phyloP scores from a whole-genome alignment of 2,888 invertebrate genomes.

The Neria commutata region DNA sequence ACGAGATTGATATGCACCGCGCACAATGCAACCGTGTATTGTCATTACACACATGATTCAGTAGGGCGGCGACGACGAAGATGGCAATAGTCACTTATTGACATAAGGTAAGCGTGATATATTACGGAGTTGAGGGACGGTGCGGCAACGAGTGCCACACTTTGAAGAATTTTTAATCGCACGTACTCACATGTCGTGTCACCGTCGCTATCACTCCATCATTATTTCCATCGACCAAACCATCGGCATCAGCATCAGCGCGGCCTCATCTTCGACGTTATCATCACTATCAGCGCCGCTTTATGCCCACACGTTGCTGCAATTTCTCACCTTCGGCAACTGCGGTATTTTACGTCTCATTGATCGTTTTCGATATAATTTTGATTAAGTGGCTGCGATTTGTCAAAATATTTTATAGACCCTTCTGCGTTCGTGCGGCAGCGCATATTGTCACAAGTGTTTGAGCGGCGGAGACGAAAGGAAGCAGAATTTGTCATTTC shows the following conservation, averaged over 20 bases:
- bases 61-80: neutral
- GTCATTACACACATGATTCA: conserved; percentile 16
- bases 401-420: conserved; percentile 57
- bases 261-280: too few species aligned
- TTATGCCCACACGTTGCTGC: too few species aligned
- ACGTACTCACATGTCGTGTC: too few species aligned
- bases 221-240: too few species aligned
- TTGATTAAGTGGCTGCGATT: conserved; percentile 55
- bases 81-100: conserved; percentile 4
- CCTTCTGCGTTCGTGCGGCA: too few species aligned
- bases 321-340: neutral
- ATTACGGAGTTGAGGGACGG: neutral
- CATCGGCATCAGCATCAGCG: too few species aligned
- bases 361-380: conserved; percentile 52
- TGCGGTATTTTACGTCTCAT: conserved; percentile 42
- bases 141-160: neutral
- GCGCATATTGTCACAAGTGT: conserved; percentile 16
- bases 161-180: too few species aligned
- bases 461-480: conserved; percentile 39
- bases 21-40: too few species aligned
- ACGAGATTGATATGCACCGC: too few species aligned
- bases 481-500: conserved; percentile 24
- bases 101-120: conserved; percentile 1
- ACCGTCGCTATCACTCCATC: too few species aligned
- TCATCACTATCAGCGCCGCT: too few species aligned